phyloP scores from a whole-genome alignment of 1,140 invertebrate genomes.

The Glomeris maerens region DNA sequence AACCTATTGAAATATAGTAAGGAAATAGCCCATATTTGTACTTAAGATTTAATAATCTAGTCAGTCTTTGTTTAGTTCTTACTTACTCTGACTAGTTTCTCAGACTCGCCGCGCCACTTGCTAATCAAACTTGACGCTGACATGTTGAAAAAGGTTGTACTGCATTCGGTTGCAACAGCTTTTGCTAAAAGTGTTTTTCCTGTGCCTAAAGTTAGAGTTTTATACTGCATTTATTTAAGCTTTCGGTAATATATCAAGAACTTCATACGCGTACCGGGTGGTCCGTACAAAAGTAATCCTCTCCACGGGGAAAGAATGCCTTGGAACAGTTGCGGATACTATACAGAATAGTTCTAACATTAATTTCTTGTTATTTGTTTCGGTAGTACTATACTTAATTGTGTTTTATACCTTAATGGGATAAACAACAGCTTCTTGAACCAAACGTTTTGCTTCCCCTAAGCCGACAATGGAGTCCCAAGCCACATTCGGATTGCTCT shows the following conservation, averaged over 20 bases:
- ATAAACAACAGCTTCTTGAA: constrained; percentile 73
- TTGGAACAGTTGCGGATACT: constrained; percentile 67
- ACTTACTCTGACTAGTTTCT: constrained; percentile 69
- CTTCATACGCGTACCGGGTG: constrained; percentile 43
- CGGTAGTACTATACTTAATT: neutral
- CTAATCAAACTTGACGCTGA: constrained; percentile 73
- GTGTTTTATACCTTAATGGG: constrained; percentile 55
- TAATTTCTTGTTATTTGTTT: neutral
- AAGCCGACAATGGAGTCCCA: constrained; percentile 45
- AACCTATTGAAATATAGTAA: constrained; percentile 20
- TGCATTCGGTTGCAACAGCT: constrained; percentile 67
- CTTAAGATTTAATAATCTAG: neutral
- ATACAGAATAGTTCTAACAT: constrained; percentile 16
- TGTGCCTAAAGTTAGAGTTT: constrained; percentile 27
- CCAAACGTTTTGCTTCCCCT: constrained; percentile 35
- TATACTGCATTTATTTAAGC: neutral
- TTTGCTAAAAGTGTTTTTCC: constrained; percentile 82
- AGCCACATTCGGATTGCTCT: constrained; percentile 16
- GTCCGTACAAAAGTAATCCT: constrained; percentile 68
- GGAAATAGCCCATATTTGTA: neutral
- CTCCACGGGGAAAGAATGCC: constrained; percentile 68
- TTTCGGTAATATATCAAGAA: neutral
- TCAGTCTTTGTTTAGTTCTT: neutral
- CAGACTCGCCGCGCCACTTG: constrained; percentile 90
- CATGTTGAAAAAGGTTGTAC: constrained; percentile 82